phyloP scores from a whole-genome alignment of 2,113 vertebrate species.

The Beaufortia kweichowensis region DNA sequence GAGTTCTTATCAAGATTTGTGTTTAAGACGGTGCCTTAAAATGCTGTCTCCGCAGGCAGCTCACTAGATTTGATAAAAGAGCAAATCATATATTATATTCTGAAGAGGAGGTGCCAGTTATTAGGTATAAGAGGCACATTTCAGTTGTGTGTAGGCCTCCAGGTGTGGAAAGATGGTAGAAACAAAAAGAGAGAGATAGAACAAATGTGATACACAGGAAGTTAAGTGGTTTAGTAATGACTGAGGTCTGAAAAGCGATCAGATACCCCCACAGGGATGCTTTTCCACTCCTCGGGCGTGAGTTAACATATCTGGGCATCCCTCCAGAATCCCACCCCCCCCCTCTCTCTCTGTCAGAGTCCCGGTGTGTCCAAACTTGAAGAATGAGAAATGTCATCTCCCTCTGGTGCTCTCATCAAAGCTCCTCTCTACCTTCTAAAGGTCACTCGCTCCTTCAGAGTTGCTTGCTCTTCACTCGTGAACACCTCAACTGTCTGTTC shows the following conservation, averaged over 20 bases:
- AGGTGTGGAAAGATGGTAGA: background rate
- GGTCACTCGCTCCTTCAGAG: conserved; percentile 42
- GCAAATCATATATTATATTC: no score
- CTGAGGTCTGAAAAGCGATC: conserved; percentile 35
- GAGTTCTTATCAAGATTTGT: no score
- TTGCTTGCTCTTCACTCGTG: conserved; percentile 16
- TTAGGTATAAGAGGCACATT: no score
- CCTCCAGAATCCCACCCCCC: conserved; percentile 12
- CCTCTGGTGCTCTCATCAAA: conserved; percentile 4
- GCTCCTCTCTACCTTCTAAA: conserved; percentile 35
- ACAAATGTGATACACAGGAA: conserved; percentile 23
- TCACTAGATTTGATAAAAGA: no score
- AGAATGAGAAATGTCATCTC: conserved; percentile 40
- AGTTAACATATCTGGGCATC: conserved; percentile 42
- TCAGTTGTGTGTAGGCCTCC: background rate
- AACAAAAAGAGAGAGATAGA: background rate
- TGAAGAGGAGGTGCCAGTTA: background rate
- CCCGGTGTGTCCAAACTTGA: conserved; percentile 10
- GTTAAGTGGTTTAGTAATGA: conserved; percentile 49
- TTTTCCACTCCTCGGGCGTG: conserved; percentile 29
- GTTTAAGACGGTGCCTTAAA: no score
- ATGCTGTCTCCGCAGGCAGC: no score
- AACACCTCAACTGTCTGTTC: conserved; percentile 22
- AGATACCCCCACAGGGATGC: conserved; percentile 29
- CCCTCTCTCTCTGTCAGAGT: background rate